These are phyloP conservation scores for Trematocara macrostoma DNA, from an alignment of 2,113 vertebrate species.

Conservation along the genomic window DNA sequence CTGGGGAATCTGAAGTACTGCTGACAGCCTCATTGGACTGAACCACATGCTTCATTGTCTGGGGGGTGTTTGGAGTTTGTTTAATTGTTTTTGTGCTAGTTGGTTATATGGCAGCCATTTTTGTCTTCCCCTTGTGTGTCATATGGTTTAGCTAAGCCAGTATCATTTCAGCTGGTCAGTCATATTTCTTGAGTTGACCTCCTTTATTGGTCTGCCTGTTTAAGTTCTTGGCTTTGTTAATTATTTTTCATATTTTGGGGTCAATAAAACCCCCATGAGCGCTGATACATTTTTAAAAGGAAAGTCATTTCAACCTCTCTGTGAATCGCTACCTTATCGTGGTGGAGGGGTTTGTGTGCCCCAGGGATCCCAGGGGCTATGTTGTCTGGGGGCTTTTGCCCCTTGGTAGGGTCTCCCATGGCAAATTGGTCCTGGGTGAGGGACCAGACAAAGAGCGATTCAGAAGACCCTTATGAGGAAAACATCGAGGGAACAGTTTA, in stretches of 20 bases:
- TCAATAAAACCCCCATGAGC: background rate
- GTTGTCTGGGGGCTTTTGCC: background rate
- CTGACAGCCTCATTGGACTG: background rate
- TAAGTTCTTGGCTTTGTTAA: background rate
- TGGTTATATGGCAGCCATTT: background rate
- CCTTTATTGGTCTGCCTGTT: background rate
- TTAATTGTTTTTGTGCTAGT: background rate
- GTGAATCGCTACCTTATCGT: background rate
- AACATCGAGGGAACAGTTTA: background rate
- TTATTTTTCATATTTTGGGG: background rate
- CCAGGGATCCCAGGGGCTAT: background rate
- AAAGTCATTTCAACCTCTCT: background rate
- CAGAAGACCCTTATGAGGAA: background rate
- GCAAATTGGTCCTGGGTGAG: background rate
- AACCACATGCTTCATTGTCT: background rate
- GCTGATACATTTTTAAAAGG: background rate
- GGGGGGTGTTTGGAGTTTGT: background rate
- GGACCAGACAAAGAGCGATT: background rate
- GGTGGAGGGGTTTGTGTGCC: background rate
- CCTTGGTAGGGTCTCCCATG: background rate
- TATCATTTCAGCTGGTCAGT: background rate
- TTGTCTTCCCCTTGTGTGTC: background rate
- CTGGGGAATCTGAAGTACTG: background rate
- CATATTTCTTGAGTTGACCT: background rate
- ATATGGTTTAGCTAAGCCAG: background rate